Percentiles rank a stretch among this genome's conserved stretches.
phyloP scores from a whole-genome alignment of 2,797 vertebrate species.

The Urocyon cinereoargenteus region DNA sequence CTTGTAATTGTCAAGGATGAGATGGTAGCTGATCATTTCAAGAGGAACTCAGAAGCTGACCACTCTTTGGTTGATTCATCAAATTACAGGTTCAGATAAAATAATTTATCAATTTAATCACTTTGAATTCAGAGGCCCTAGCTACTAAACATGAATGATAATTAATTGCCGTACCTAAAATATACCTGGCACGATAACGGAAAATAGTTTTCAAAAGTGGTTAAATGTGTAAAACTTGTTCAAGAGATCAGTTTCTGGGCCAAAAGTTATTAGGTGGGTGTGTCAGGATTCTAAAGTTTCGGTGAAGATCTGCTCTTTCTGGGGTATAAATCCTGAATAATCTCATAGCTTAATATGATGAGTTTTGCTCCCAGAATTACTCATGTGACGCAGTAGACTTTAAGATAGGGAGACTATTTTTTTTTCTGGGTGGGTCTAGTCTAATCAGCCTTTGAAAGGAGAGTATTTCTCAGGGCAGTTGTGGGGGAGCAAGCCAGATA shows the following conservation, averaged over 20 bases:
- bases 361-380: background rate
- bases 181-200: constrained; percentile 38
- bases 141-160: constrained; percentile 44
- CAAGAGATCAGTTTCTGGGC: constrained; percentile 45
- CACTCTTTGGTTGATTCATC: background rate
- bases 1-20: background rate
- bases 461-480: background rate
- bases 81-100: constrained; percentile 42
- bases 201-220: constrained; percentile 59
- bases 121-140: constrained; percentile 24
- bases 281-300: constrained; percentile 40
- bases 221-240: constrained; percentile 38
- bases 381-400: background rate
- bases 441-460: background rate
- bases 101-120: constrained; percentile 42
- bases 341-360: background rate
- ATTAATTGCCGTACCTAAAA: constrained; percentile 63
- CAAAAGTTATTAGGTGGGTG: constrained; percentile 59
- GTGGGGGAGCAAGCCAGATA: background rate
- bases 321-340: background rate
- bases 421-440: background rate
- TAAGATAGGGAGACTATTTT: background rate
- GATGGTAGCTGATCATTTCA: background rate
- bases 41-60: background rate
- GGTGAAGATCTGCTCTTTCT: background rate